Base-by-base conservation (phyloP, 2,797 vertebrate species). In the Schizopygopsis malacanthus region DNA sequence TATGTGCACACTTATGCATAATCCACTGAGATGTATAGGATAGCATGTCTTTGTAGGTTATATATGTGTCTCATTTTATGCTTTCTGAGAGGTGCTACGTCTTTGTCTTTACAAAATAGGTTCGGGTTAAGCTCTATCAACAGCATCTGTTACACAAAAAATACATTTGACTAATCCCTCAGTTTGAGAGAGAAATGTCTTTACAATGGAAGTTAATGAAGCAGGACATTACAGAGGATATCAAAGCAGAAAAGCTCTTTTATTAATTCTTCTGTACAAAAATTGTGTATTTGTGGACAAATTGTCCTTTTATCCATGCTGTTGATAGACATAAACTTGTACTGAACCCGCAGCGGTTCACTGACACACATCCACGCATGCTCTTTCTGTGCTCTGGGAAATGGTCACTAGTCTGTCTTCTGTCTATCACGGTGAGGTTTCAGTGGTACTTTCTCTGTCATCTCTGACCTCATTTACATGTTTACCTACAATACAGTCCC, bases 1-100 rank as follows among this genome's bases (percentile, higher is more conserved):
- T 90, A 90, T 85, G 80, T 41, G 52, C 85, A 63, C 86, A 73
- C 87, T 39, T 83, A 79, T 15, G n/a, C 25, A 85, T 77, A 69
- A 56, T 78, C 28, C 37, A 71, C 22, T 50, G 22, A 84, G 79
- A 65, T 85, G 41, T 45, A 28, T 79, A 76, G 72, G 85, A 87
- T 82, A 91, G 92, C 91, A 87, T 89, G 91, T 92, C 90, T 80
- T 92, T 89, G 90, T 88, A 88, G 79, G 87, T 90, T 88, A 33
- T 88, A 45, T 88, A 45, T 87, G 79, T 89, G 75, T 84, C 43
- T 73, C n/a, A 43, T 77, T 45, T 71, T 45, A 50, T 79, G 79
- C 52, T 87, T 86, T 82, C 65, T 61, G 56, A 70, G 50, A 63
- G 25, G 33, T 83, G 67, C 41, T 81, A 84, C 25, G 13, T 85